Base-by-base conservation (phyloP, 1,140 invertebrate species). In the Globodera rostochiensis region DNA sequence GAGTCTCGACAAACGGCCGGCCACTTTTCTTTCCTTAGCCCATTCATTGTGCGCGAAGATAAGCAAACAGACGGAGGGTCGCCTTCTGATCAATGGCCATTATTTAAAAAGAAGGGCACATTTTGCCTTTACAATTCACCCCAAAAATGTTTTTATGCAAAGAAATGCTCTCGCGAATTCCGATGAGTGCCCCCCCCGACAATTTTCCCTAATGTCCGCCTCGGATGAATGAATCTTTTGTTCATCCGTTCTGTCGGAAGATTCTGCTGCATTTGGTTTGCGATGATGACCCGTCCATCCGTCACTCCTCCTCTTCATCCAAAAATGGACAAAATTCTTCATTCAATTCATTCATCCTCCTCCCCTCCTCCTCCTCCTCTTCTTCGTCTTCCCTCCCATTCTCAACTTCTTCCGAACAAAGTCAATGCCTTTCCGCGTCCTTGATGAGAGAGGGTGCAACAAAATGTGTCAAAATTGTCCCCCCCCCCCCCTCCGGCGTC, bases 401-500 rank as follows among this genome's bases (percentile, higher is more conserved):
- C 25, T 36, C 25, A 36, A 2, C 25, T 71, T 47, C 69, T 11
- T 47, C 46, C 69, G 9, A 36, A 71, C 69, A 71, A 71, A 71
- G 69, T 36, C 57, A 60, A 60, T 60, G 57, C 57, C 57, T 19
- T 60, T 5, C 57, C 13, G n/a, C 69, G 69, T 71, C 69, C 69
- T 71, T 71, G 69, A 15, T 53, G 50, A 19, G 2, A 60, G 57
- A 71, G 69, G 25, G 69, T 47, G 69, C 69, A 47, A 36, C 69
- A 71, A 71, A 71, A 71, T 71, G 69, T 71, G 69, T 71, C 69
- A 71, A 71, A 71, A 71, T 71, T 71, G 69, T 71, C 69, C 46
- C 21, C 21, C 69, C 69, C 46, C 25, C 46, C 25, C 69, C 25
- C 19, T 45, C 11, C 69, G 25, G 25, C 69, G 11, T 71, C 21